phyloP scores from a whole-genome alignment of 2,797 vertebrate genomes.

The Ciconia nigra region DNA sequence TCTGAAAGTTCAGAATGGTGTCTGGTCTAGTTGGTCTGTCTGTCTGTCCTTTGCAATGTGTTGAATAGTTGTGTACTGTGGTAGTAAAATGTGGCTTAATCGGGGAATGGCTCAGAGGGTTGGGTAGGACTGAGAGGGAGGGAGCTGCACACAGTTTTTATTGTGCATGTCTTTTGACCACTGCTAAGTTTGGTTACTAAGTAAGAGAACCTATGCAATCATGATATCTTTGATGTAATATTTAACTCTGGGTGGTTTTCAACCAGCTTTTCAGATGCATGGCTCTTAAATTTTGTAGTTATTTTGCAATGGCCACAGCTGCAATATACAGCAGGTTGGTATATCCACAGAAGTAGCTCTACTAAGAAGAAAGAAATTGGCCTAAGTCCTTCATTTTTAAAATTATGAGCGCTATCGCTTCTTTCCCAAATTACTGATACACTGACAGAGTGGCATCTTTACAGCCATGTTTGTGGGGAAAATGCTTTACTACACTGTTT shows the following conservation, averaged over 20 bases:
- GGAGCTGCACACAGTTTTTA: not conserved
- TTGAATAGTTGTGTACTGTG: constrained; percentile 28
- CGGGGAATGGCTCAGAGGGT: constrained; percentile 55
- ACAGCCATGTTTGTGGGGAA: not conserved
- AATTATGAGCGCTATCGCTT: not conserved
- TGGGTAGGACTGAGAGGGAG: not conserved
- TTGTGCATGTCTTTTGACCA: constrained; percentile 57
- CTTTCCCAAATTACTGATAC: not conserved
- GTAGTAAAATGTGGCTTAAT: not conserved
- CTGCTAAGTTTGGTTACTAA: constrained; percentile 22
- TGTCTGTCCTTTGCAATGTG: constrained; percentile 28
- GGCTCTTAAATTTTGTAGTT: constrained; percentile 29
- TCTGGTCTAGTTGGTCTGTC: constrained; percentile 29
- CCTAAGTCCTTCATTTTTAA: not conserved
- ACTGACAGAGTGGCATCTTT: not conserved
- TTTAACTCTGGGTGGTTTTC: not conserved
- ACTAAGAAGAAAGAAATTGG: not conserved
- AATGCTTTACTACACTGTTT: not conserved
- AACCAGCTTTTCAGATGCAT: constrained; percentile 52
- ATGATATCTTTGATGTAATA: constrained; percentile 51
- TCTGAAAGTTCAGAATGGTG: constrained; percentile 46
- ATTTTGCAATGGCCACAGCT: constrained; percentile 26
- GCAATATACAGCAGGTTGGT: constrained; percentile 34
- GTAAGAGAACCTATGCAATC: constrained; percentile 68
- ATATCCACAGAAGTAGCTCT: not conserved